These are phyloP conservation scores for Pantherophis vulpinus DNA, from an alignment of 2,797 vertebrate species.

Conservation along the genomic window DNA sequence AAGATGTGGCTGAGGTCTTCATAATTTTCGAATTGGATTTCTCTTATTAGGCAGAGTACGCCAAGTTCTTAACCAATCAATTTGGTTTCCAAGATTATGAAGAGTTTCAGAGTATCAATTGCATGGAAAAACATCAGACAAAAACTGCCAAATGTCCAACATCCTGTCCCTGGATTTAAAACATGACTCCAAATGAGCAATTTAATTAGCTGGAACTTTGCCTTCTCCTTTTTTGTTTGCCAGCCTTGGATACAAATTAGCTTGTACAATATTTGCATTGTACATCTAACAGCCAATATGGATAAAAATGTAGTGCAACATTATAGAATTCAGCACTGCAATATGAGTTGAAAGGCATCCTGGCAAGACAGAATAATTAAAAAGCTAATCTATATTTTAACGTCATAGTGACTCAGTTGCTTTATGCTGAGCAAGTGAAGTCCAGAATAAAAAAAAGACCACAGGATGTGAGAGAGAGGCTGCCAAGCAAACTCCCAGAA, in stretches of 20 bases:
- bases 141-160: conserved; percentile 1
- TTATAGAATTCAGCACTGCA: not conserved
- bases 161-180: conserved; percentile 1
- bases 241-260: not conserved
- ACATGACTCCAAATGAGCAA: conserved; percentile 9
- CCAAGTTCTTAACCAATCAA: not conserved
- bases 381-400: not conserved
- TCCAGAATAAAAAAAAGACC: not conserved
- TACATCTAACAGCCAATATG: conserved; percentile 4
- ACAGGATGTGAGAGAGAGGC: not conserved
- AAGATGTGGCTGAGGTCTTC: conserved; percentile 20
- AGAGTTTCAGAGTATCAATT: not conserved
- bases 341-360: not conserved
- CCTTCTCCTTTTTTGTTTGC: not conserved
- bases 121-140: not conserved
- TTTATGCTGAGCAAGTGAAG: not conserved
- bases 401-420: not conserved
- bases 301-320: not conserved
- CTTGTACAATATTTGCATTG: conserved; percentile 18
- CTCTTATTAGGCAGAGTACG: not conserved
- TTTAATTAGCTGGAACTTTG: conserved; percentile 19
- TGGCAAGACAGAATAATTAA: not conserved
- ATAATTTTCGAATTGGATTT: conserved; percentile 16
- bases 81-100: not conserved
- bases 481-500: not conserved